phyloP scores from a whole-genome alignment of 2,888 invertebrate genomes.

The Lypha dubia region DNA sequence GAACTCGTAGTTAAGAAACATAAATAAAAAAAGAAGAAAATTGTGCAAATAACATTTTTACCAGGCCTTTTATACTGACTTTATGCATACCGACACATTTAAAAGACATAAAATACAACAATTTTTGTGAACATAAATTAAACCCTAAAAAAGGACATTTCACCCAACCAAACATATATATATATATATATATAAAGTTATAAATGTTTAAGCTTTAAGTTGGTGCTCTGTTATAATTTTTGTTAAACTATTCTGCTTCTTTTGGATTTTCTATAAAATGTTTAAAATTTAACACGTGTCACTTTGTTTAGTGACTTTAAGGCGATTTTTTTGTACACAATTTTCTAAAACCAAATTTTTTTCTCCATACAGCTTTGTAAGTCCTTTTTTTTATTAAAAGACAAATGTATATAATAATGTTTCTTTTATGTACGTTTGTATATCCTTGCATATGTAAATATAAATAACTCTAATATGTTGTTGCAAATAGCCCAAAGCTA shows the following conservation, averaged over 20 bases:
- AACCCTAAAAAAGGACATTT: slow-evolving; percentile 27
- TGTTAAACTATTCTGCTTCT: slow-evolving; percentile 3
- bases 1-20: neutral
- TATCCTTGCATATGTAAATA: neutral
- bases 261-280: slow-evolving; percentile 3
- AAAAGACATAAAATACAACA: slow-evolving; percentile 38
- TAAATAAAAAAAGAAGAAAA: slow-evolving; percentile 20
- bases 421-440: neutral
- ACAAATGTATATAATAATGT: neutral
- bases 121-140: slow-evolving; percentile 46
- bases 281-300: slow-evolving; percentile 41
- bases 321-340: slow-evolving; percentile 7
- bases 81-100: slow-evolving; percentile 2
- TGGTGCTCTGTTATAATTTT: slow-evolving; percentile 8
- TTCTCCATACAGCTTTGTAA: neutral
- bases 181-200: too few species aligned
- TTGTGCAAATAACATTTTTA: slow-evolving; percentile 38
- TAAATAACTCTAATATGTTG: neutral
- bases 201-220: neutral
- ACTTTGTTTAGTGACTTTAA: slow-evolving; percentile 42
- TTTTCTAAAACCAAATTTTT: neutral
- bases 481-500: slow-evolving; percentile 52
- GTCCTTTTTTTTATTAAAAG: slow-evolving; percentile 25
- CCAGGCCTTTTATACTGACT: neutral
- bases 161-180: too few species aligned